Percentiles rank a stretch among this genome's conserved stretches.
Conservation (phyloP, 2,113 vertebrate genomes). For the Oreochromis tanganicae region DNA sequence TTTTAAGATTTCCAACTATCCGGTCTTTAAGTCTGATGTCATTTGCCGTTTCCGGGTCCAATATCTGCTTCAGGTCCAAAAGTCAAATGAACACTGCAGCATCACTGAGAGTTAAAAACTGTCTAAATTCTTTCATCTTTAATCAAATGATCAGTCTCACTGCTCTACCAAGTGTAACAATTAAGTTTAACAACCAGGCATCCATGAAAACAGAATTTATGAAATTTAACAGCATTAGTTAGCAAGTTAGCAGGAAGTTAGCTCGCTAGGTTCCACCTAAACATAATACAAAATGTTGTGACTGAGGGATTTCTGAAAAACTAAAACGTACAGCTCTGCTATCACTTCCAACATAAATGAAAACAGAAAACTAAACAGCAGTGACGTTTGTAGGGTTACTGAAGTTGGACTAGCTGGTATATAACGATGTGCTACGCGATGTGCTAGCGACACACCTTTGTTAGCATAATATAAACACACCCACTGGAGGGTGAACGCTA, state of each 20-base stretch:
- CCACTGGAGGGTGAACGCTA: neutral
- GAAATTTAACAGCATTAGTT: neutral
- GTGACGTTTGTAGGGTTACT: neutral
- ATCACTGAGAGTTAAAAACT: too few relatives aligned
- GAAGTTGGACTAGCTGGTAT: neutral
- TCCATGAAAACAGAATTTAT: neutral
- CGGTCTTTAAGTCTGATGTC: neutral
- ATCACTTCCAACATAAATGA: neutral
- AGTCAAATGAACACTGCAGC: too few relatives aligned
- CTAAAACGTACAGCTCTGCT: neutral
- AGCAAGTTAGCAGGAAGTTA: neutral
- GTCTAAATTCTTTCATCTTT: too few relatives aligned
- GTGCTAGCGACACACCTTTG: neutral
- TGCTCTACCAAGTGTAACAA: too few relatives aligned
- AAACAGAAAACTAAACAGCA: neutral
- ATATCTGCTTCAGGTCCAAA: neutral
- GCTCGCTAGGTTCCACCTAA: neutral
- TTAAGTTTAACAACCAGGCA: neutral
- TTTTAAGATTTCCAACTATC: neutral
- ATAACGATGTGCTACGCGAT: neutral
- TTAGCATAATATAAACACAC: neutral
- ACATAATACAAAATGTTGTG: neutral
- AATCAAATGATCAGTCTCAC: too few relatives aligned
- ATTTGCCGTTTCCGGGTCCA: neutral
- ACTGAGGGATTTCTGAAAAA: neutral